Percentiles rank a stretch among this genome's conserved stretches.
phyloP scores from a whole-genome alignment of 2,888 invertebrate species.

The Idaea straminata region DNA sequence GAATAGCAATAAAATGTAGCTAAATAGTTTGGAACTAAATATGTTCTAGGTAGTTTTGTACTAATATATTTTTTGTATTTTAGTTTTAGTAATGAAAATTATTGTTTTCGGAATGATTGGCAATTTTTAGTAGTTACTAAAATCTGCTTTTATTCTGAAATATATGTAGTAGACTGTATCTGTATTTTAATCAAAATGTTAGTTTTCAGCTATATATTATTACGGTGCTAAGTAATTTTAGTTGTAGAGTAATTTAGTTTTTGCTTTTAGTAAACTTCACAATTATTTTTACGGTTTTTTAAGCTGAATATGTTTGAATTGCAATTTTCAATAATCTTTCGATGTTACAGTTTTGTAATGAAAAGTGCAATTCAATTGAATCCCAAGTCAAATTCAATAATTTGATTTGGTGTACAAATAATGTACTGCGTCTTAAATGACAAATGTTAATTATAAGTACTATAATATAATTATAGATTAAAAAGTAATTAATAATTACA shows the following conservation, averaged over 20 bases:
- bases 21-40: constrained; percentile 40
- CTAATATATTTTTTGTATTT: constrained; percentile 6
- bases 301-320: not conserved
- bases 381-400: not conserved
- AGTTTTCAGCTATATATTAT: constrained; percentile 27
- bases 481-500: not conserved
- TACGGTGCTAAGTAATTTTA: constrained; percentile 51
- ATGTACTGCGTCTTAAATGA: not conserved
- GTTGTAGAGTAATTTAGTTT: constrained; percentile 32
- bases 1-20: constrained; percentile 21
- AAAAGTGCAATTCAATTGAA: not conserved
- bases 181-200: constrained; percentile 3
- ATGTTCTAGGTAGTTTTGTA: constrained; percentile 29
- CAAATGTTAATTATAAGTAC: not conserved
- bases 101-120: not conserved
- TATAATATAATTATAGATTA: not conserved
- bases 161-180: constrained; percentile 5
- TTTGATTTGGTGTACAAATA: not conserved
- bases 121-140: not conserved
- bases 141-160: not conserved
- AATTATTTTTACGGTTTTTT: constrained; percentile 6
- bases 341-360: not conserved
- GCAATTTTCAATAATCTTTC: not conserved
- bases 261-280: constrained; percentile 29
- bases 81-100: not conserved